Percentiles rank a stretch among this genome's conserved stretches.
These are phyloP conservation scores for Synanthedon vespiformis DNA, from an alignment of 2,888 invertebrate genomes.

Conservation along the genomic window DNA sequence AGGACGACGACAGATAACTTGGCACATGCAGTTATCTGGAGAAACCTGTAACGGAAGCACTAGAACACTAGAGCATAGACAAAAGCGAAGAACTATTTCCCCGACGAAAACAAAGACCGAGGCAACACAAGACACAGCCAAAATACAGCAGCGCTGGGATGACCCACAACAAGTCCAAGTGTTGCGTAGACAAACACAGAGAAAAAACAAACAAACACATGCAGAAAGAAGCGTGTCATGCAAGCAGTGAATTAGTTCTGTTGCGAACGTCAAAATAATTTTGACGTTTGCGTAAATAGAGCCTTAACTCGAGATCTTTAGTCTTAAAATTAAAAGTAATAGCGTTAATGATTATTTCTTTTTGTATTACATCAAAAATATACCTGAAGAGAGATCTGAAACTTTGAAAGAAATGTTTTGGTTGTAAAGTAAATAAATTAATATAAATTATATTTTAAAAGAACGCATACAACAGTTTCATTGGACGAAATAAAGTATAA, in stretches of 20 bases:
- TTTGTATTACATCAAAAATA: conserved; percentile 41
- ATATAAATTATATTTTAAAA: conserved; percentile 17
- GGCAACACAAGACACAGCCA: conserved; percentile 42
- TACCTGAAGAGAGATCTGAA: conserved; percentile 57
- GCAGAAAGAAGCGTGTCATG: conserved; percentile 50
- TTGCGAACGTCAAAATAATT: conserved; percentile 20
- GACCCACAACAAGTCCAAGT: conserved; percentile 55
- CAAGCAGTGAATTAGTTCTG: conserved; percentile 33
- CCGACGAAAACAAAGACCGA: conserved; percentile 28
- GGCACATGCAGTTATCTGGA: conserved; percentile 9
- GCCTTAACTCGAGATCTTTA: conserved; percentile 34
- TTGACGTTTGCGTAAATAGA: conserved; percentile 30
- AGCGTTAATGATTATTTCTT: conserved; percentile 32
- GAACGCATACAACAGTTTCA: conserved; percentile 33
- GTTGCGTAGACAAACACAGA: conserved; percentile 27
- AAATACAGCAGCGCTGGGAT: conserved; percentile 43
- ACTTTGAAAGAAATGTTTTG: conserved; percentile 45
- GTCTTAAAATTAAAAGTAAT: conserved; percentile 38
- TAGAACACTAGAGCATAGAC: conserved; percentile 36
- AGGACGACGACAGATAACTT: conserved; percentile 3
- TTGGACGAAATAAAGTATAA: conserved; percentile 8
- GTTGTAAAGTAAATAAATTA: conserved; percentile 40
- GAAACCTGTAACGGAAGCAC: conserved; percentile 29
- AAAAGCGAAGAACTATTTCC: conserved; percentile 36
- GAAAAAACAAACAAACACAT: conserved; percentile 22